phyloP scores from a whole-genome alignment of 2,113 vertebrate species.

The Brevimyrus niger region DNA sequence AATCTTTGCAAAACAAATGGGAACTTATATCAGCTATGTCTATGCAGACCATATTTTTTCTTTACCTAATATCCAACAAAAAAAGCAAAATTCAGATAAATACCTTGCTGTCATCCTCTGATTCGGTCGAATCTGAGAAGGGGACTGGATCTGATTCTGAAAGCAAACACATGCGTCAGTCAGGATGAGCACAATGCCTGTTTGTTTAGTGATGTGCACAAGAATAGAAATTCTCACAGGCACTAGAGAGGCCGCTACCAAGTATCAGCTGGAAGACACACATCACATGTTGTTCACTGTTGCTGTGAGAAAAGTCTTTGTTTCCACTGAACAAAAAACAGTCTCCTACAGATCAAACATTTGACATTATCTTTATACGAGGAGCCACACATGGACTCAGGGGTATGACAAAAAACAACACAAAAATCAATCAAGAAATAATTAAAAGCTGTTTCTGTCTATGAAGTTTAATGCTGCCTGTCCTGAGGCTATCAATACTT shows the following conservation, averaged over 20 bases:
- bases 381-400: background rate
- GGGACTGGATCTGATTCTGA: conserved; percentile 49
- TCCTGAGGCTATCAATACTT: background rate
- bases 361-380: background rate
- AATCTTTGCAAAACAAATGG: background rate
- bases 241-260: background rate
- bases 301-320: background rate
- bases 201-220: background rate
- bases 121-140: conserved; percentile 31
- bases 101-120: conserved; percentile 45
- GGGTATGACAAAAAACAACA: background rate
- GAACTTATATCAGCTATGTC: background rate
- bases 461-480: background rate
- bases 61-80: background rate
- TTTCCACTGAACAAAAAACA: background rate
- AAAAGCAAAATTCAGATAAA: background rate
- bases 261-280: background rate
- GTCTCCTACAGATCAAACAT: background rate
- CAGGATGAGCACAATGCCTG: background rate
- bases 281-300: background rate
- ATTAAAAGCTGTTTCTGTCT: background rate
- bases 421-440: background rate
- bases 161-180: background rate
- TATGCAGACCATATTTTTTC: background rate
- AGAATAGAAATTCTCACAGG: background rate